phyloP scores from a whole-genome alignment of 1,140 invertebrate species.

The Brachionus rubens region DNA sequence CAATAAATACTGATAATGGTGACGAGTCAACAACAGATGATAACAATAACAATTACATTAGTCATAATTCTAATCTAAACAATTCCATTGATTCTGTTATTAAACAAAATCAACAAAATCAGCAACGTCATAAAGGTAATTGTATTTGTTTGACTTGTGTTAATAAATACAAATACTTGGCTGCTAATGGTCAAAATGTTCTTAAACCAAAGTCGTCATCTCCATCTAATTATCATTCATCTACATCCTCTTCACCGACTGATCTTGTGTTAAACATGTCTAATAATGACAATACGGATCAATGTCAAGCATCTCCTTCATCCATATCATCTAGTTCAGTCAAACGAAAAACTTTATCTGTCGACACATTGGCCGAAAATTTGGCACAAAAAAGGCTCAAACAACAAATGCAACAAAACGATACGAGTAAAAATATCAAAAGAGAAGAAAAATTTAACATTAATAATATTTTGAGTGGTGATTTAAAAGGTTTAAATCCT shows the following conservation, averaged over 20 bases:
- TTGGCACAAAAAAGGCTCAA: conserved; percentile 45
- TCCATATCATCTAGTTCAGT: not conserved
- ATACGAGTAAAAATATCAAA: not conserved
- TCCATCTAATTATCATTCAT: not conserved
- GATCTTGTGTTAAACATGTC: conserved; percentile 15
- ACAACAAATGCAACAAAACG: not conserved
- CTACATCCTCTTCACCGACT: not conserved
- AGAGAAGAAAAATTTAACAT: conserved; percentile 44
- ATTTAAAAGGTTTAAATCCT: not conserved
- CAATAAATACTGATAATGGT: not conserved
- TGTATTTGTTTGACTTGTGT: conserved; percentile 29
- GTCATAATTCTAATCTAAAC: conserved; percentile 9
- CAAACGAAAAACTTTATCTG: conserved; percentile 42
- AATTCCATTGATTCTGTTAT: conserved; percentile 19
- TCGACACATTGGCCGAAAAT: conserved; percentile 39
- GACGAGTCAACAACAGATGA: conserved; percentile 6
- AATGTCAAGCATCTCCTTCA: not conserved
- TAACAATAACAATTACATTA: conserved; percentile 5
- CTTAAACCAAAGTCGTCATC: not conserved
- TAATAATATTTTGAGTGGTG: conserved; percentile 14
- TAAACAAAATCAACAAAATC: conserved; percentile 4
- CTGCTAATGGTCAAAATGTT: conserved; percentile 32
- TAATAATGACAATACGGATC: not conserved
- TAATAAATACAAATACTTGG: conserved; percentile 45
- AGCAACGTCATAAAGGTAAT: conserved; percentile 39